Base-by-base conservation (phyloP, 1,140 invertebrate genomes). In the Orussus abietinus region DNA sequence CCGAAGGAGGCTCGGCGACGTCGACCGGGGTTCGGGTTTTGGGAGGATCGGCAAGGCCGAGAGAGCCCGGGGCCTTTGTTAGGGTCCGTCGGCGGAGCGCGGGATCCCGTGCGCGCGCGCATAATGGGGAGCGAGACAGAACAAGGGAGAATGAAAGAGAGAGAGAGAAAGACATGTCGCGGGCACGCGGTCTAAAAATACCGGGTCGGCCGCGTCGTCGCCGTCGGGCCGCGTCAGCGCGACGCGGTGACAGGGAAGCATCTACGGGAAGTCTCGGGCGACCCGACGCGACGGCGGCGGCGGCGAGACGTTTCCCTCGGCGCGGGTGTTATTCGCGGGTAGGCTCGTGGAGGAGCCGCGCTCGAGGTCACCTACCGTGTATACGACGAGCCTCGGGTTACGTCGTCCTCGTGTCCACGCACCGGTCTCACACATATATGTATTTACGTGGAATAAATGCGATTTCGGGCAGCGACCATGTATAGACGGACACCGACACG, bases 401-500 rank as follows among this genome's bases (percentile, higher is more conserved):
- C 51, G 47, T 58, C 53, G 62, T 54, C 55, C 45, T 50, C 36
- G 39, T 38, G 28, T 32, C 33, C 19, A 41, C 29, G 19, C 49
- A 49, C 37, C 53, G 56, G 59, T 62, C 59, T 59, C 52, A 62
- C 62, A 60, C 59, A 66, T 64, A 65, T 59, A 65, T 65, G 18
- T 37, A 12, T 7, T 51, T 56, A 49, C 48, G 42, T 38, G 53
- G 26, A 47, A 52, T 52, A 54, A 37, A 49, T 49, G 49, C 47
- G 54, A 51, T 53, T 61, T 53, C 38, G 49, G 21, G 26, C 57
- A 64, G 54, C 55, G 55, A 64, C 55, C 47, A 57, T 56, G 62
- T 50, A 64, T 55, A 62, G 60, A 62, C 64, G 60, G 48, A 68
- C 66, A 70, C 68, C 62, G 61, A 70, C 65, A 68, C 66, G 66